These are phyloP conservation scores for Agrochola litura DNA, from an alignment of 2,888 invertebrate species.

Conservation along the genomic window DNA sequence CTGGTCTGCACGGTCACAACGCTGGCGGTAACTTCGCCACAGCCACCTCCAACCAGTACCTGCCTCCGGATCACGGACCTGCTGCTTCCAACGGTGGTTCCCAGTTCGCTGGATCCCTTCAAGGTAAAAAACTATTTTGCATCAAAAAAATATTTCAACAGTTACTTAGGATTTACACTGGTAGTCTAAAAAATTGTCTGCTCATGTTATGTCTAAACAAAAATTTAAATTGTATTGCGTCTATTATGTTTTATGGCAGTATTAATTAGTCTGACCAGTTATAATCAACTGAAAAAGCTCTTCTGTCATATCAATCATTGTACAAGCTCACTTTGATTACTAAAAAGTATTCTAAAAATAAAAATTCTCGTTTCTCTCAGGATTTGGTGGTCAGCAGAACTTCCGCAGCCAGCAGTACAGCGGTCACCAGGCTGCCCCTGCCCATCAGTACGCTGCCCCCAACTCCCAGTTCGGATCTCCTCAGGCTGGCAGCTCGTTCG, in stretches of 20 bases:
- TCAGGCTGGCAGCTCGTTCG: slow-evolving; percentile 32
- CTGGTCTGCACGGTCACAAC: slow-evolving; percentile 18
- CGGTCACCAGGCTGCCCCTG: slow-evolving; percentile 18
- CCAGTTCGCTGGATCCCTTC: slow-evolving; percentile 63
- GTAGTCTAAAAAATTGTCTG: no score
- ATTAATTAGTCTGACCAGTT: no score
- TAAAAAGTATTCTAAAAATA: no score
- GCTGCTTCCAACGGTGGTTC: slow-evolving; percentile 67
- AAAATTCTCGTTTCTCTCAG: slow-evolving; percentile 44
- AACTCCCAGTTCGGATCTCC: slow-evolving; percentile 68
- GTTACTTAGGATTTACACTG: no score
- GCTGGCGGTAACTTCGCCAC: slow-evolving; percentile 55
- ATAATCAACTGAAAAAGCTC: no score
- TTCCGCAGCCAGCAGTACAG: slow-evolving; percentile 40
- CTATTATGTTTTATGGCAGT: no score
- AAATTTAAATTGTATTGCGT: no score
- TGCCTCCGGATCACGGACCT: slow-evolving; percentile 81
- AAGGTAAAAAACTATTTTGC: slow-evolving; percentile 40
- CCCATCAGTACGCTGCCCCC: slow-evolving; percentile 63
- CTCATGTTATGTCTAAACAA: no score
- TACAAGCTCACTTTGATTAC: no score
- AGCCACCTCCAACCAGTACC: slow-evolving; percentile 83
- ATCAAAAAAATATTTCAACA: no score
- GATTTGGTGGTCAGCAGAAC: slow-evolving; percentile 64
- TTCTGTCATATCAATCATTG: no score